Evolutionary conservation across 2,797 vertebrate species (phyloP).

Genomic region (Pseudochaenichthys georgianus): DNA sequence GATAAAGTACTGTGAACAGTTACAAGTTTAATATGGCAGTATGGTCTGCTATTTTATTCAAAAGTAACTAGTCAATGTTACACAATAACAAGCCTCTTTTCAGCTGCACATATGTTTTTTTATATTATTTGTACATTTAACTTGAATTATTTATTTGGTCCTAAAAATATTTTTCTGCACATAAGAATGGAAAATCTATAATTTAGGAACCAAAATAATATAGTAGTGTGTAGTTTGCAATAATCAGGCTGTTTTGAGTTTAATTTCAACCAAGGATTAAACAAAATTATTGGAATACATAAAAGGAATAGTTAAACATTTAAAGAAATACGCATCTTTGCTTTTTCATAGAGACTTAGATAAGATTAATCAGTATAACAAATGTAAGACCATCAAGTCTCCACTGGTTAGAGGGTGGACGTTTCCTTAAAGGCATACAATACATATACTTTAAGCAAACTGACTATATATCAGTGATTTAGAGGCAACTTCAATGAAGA

Average conservation of each 20-base stretch:
- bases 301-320: slow-evolving; percentile 4
- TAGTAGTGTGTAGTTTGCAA: not conserved
- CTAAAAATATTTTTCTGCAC: not conserved
- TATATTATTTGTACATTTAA: not conserved
- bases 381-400: not conserved
- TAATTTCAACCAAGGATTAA: not conserved
- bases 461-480: slow-evolving; percentile 54
- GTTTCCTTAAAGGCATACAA: slow-evolving; percentile 51
- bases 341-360: not conserved
- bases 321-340: not conserved
- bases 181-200: too few relatives aligned
- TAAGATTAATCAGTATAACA: not conserved
- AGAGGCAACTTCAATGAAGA: slow-evolving; percentile 54
- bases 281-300: not conserved
- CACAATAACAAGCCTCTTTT: not conserved
- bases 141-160: not conserved
- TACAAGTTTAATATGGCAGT: not conserved
- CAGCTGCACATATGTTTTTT: not conserved
- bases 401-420: slow-evolving; percentile 10
- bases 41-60: not conserved
- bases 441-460: slow-evolving; percentile 57
- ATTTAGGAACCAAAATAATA: too few relatives aligned
- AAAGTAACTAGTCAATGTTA: not conserved
- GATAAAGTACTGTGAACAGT: not conserved
- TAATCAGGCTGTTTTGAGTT: not conserved